A percentile compares a stretch with the other conserved stretches of the same genome.
Conservation (phyloP, 2,113 vertebrate species). For the Turnix velox region DNA sequence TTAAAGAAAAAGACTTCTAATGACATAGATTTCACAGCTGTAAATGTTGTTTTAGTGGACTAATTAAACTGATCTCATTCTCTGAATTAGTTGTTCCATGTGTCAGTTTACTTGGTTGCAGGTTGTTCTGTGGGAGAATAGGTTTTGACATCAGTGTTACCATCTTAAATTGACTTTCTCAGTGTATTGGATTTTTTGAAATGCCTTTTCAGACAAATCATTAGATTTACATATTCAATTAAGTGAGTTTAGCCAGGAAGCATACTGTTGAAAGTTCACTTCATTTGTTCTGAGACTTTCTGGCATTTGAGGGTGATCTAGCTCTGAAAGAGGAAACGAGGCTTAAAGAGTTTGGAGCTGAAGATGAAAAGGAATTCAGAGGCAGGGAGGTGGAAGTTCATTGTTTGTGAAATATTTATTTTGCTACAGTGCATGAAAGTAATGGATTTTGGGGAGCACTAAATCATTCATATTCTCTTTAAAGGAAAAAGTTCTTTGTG, state of each 20-base stretch:
- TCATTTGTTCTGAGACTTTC: conserved; percentile 16
- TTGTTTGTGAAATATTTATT: conserved; percentile 29
- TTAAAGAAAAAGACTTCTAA: background rate
- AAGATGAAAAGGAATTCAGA: background rate
- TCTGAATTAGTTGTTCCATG: background rate
- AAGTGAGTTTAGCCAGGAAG: conserved; percentile 2
- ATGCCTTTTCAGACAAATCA: background rate
- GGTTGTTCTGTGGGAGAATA: background rate
- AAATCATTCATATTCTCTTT: conserved; percentile 29
- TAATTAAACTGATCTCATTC: background rate
- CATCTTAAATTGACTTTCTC: background rate
- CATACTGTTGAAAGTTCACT: background rate
- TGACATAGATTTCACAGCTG: background rate
- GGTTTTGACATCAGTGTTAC: background rate
- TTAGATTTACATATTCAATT: conserved; percentile 36
- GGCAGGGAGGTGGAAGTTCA: background rate
- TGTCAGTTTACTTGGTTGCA: background rate
- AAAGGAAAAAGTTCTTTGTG: background rate
- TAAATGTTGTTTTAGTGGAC: background rate
- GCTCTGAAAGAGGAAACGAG: background rate
- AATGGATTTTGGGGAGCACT: background rate
- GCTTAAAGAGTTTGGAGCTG: background rate
- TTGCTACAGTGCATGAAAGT: background rate
- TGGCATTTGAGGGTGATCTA: background rate
- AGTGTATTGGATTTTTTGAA: background rate